These are phyloP conservation scores for Microctenopoma lineatum DNA, from an alignment of 2,797 vertebrate species.

Conservation along the genomic window DNA sequence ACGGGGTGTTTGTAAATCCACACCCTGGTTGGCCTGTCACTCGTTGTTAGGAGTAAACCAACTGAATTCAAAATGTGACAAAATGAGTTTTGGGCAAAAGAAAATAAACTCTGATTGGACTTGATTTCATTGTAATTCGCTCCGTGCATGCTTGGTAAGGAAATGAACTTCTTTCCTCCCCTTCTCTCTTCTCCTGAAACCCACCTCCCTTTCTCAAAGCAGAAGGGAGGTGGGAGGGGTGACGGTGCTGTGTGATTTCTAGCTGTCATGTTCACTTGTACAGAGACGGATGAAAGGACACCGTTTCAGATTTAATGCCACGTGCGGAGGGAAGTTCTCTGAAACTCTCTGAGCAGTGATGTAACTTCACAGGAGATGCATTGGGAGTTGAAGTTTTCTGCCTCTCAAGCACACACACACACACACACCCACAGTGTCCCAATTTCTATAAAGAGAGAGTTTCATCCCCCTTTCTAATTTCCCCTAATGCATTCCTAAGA, in stretches of 20 bases:
- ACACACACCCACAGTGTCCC: slow-evolving; percentile 20
- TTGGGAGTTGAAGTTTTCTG: slow-evolving; percentile 3
- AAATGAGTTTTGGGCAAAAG: neutral
- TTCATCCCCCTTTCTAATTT: slow-evolving; percentile 61
- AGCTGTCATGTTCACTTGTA: slow-evolving; percentile 42
- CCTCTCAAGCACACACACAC: slow-evolving; percentile 2
- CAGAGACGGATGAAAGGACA: slow-evolving; percentile 19
- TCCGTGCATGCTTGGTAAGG: neutral
- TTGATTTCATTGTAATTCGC: neutral
- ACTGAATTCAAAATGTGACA: slow-evolving; percentile 25
- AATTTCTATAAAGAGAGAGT: slow-evolving; percentile 42
- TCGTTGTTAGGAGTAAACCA: slow-evolving; percentile 1
- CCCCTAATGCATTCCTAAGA: slow-evolving; percentile 67
- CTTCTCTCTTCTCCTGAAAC: neutral
- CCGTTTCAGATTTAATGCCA: slow-evolving; percentile 3
- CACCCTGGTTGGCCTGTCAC: slow-evolving; percentile 35
- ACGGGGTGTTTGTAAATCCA: slow-evolving; percentile 37
- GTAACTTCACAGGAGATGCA: slow-evolving; percentile 10
- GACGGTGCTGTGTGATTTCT: slow-evolving; percentile 20
- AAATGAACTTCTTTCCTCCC: neutral
- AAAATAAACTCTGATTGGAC: slow-evolving; percentile 8
- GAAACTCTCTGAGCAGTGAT: slow-evolving; percentile 13
- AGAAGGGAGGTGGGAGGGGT: neutral
- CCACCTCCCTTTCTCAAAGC: neutral
- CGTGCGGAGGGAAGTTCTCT: slow-evolving; percentile 22